phyloP scores from a whole-genome alignment of 2,113 vertebrate species.

The Forbesichthys agassizii region DNA sequence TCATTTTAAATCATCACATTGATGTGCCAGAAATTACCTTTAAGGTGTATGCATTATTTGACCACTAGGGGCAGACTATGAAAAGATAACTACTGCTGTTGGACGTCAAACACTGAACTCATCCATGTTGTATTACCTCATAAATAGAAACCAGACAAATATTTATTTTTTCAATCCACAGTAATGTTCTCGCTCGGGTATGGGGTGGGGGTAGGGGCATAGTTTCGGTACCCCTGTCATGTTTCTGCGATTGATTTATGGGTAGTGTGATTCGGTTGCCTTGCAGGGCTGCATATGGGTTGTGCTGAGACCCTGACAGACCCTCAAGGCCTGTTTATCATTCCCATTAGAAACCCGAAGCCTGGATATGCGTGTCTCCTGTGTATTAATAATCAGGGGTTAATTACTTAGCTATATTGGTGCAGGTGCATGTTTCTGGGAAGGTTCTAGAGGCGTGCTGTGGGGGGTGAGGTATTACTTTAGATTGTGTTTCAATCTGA shows the following conservation, averaged over 20 bases:
- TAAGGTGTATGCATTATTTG: too few relatives aligned
- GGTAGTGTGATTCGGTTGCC: not conserved
- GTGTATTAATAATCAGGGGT: conserved; percentile 22
- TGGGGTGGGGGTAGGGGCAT: not conserved
- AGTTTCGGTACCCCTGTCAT: not conserved
- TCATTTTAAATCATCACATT: too few relatives aligned
- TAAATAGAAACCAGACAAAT: too few relatives aligned
- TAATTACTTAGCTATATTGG: conserved; percentile 49
- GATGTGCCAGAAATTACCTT: too few relatives aligned
- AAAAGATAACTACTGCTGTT: too few relatives aligned
- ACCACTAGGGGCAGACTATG: too few relatives aligned
- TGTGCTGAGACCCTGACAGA: conserved; percentile 23
- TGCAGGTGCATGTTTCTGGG: conserved; percentile 25
- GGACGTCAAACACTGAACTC: too few relatives aligned
- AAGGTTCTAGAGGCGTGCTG: conserved; percentile 12
- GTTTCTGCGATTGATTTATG: conserved; percentile 44
- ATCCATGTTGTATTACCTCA: too few relatives aligned
- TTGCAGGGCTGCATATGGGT: conserved; percentile 20
- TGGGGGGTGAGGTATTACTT: not conserved
- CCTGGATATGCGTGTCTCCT: conserved; percentile 24
- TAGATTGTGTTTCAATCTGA: not conserved
- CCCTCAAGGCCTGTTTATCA: conserved; percentile 36
- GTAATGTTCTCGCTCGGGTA: conserved; percentile 3
- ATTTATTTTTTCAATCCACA: not conserved
- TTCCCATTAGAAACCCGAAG: conserved; percentile 2